Conservation (phyloP, 2,797 vertebrate species). For the Spinus olivaceus region DNA sequence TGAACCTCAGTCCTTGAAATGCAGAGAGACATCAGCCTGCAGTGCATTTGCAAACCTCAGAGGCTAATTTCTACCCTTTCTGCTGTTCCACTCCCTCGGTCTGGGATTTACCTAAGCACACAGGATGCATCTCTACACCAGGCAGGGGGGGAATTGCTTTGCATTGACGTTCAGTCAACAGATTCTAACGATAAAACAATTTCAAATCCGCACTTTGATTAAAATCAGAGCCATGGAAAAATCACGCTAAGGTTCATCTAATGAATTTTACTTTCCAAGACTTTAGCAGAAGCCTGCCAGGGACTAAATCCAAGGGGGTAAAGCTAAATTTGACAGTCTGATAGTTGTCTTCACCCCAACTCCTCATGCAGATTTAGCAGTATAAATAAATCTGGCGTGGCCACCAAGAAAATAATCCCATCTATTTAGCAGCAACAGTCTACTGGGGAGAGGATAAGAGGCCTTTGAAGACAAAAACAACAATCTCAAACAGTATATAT, state of each 20-base stretch:
- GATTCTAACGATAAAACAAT: slow-evolving; percentile 58
- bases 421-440: slow-evolving; percentile 34
- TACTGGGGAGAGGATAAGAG: slow-evolving; percentile 37
- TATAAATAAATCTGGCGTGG: slow-evolving; percentile 5
- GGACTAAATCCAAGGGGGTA: background rate
- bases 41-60: slow-evolving; percentile 27
- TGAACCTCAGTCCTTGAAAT: slow-evolving; percentile 27
- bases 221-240: slow-evolving; percentile 59
- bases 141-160: background rate
- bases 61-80: slow-evolving; percentile 58
- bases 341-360: background rate
- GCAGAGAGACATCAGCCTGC: background rate
- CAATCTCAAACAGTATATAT: background rate
- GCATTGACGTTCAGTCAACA: slow-evolving; percentile 35
- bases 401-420: slow-evolving; percentile 57
- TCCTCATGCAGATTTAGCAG: background rate
- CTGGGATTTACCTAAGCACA: slow-evolving; percentile 55
- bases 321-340: background rate
- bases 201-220: slow-evolving; percentile 58
- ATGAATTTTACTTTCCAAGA: slow-evolving; percentile 40
- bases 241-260: slow-evolving; percentile 37
- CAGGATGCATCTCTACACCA: background rate
- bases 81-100: slow-evolving; percentile 20
- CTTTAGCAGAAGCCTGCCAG: background rate
- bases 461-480: slow-evolving; percentile 26